Base-by-base conservation (phyloP, 1,140 invertebrate genomes). In the Bombus soroeensis region DNA sequence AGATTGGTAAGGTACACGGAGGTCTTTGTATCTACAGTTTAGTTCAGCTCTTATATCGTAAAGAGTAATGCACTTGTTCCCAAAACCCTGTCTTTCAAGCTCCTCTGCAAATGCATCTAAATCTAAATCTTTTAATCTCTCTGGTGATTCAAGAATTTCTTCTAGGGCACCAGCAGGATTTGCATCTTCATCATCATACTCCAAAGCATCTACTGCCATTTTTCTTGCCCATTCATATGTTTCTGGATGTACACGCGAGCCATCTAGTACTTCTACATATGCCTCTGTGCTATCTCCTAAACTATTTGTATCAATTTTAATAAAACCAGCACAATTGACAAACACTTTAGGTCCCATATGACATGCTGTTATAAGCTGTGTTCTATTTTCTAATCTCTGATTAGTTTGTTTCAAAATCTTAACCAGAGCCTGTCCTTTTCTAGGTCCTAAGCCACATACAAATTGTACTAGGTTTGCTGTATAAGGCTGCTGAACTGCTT, bases 211-310 rank as follows among this genome's bases (percentile, higher is more conserved):
- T 0, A 99, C 98, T 3, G 99, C 99, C 99, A 99, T 99, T 96
- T 99, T 99, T 39, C 99, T 95, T 0, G 99, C 99, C 99, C 99
- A 99, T 94, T 99, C 99, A 92, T 99, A 99, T 0, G 98, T 99
- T 95, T 99, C 99, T 0, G 99, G 99, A 96, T 99, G 99, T 1
- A 99, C 99, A 88, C 99, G 96, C 0, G 99, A 99, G 0, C 99
- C 99, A 94, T 99, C 99, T 8, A 99, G 95, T 0, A 99, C 98
- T 96, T 99, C 99, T 1, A 99, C 98, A 91, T 99, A 99, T 0
- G 98, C 97, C 92, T 99, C 98, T 1, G 98, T 99, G 93, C 98
- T 97, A 93, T 99, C 98, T n/a, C 98, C 98, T 37, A 99, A 94
- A 88, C 98, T 98, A 91, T 98, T 98, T 0, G 99, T 99, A 89